These are phyloP conservation scores for Meloidogyne hapla DNA, from an alignment of 1,140 invertebrate genomes.

Conservation along the genomic window DNA sequence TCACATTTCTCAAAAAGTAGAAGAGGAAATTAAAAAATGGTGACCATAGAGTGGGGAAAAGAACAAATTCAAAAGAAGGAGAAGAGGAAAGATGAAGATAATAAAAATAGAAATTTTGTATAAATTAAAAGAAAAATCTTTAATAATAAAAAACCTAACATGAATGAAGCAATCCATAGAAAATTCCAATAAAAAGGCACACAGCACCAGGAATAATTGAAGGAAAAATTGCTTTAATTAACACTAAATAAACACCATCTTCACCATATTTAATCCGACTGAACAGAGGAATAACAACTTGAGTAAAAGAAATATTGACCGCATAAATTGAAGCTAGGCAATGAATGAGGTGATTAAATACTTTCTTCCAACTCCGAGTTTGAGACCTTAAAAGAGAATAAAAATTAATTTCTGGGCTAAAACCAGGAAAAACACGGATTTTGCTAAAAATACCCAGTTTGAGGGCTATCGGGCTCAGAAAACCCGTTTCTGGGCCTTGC, in stretches of 20 bases:
- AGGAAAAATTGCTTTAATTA: constrained; percentile 51
- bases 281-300: constrained; percentile 52
- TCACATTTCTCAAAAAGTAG: no score
- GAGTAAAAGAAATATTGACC: constrained; percentile 56
- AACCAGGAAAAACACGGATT: no score
- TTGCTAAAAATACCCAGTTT: no score
- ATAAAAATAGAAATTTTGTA: not conserved
- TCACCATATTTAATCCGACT: constrained; percentile 33
- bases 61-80: no score
- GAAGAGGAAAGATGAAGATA: no score
- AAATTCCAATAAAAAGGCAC: constrained; percentile 55
- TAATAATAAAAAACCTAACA: constrained; percentile 20
- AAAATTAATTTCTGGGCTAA: no score
- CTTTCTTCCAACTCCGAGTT: constrained; percentile 50
- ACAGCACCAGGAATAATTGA: constrained; percentile 59
- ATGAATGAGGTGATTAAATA: constrained; percentile 46
- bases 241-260: constrained; percentile 5
- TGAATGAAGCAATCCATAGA: constrained; percentile 59
- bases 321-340: constrained; percentile 58
- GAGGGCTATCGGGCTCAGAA: no score
- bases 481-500: no score
- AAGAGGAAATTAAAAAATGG: no score
- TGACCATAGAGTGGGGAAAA: no score
- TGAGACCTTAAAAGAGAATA: constrained; percentile 21
- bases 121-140: not conserved